Conservation (phyloP, 2,888 invertebrate genomes). For the Caenorhabditis sp. region DNA sequence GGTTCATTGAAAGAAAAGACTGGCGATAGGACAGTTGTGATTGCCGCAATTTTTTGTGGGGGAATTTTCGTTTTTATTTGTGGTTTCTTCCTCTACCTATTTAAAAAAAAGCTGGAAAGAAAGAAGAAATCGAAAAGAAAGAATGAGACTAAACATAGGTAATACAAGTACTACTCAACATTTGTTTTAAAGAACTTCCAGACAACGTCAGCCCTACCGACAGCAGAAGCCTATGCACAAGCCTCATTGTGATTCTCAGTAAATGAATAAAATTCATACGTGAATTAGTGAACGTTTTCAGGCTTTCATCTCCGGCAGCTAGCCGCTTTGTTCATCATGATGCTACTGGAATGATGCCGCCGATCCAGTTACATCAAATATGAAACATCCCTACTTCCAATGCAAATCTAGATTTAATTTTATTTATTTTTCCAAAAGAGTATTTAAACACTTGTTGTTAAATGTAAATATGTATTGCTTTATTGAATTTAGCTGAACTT, state of each 20-base stretch:
- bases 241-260: conserved; percentile 54
- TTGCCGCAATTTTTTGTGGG: conserved; percentile 79
- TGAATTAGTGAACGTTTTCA: too few relatives aligned
- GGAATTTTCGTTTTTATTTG: conserved; percentile 79
- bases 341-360: conserved; percentile 75
- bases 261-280: too few relatives aligned
- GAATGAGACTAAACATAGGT: conserved; percentile 52
- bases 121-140: conserved; percentile 72
- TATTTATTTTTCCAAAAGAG: too few relatives aligned
- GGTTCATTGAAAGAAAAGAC: conserved; percentile 76
- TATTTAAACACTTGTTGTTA: too few relatives aligned
- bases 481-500: too few relatives aligned
- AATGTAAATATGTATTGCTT: too few relatives aligned
- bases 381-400: neutral
- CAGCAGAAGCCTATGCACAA: conserved; percentile 66
- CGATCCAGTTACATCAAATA: conserved; percentile 56
- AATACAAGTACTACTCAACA: neutral
- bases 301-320: conserved; percentile 75
- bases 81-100: conserved; percentile 78
- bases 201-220: conserved; percentile 67
- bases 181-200: neutral
- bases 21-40: conserved; percentile 76
- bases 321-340: conserved; percentile 80
- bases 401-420: neutral
- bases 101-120: conserved; percentile 80